Evolutionary conservation across 2,888 invertebrate genomes (phyloP).

Genomic region (Ptilodon capucinus): DNA sequence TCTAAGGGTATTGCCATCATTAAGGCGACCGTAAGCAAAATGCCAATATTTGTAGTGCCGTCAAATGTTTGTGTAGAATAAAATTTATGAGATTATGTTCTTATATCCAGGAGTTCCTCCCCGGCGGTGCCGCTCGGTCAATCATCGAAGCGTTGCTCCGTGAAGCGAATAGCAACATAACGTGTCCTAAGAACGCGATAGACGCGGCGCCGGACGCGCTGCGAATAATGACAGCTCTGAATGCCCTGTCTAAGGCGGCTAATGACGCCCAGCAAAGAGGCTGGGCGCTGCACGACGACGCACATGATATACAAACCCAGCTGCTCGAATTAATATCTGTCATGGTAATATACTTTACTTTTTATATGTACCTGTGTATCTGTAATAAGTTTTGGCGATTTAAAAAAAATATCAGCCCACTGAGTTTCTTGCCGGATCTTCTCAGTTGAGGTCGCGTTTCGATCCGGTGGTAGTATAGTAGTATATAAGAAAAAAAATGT

Average conservation of each 20-base stretch:
- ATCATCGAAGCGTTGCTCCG: conserved; percentile 74
- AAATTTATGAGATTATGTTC: not conserved
- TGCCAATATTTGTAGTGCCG: too few species aligned
- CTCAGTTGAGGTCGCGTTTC: too few species aligned
- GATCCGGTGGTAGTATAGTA: too few species aligned
- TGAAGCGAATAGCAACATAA: conserved; percentile 74
- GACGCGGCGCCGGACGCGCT: conserved; percentile 93
- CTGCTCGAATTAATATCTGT: conserved; percentile 92
- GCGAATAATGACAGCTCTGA: conserved; percentile 91
- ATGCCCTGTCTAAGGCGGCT: conserved; percentile 93
- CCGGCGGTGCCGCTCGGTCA: conserved; percentile 73
- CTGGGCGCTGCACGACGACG: conserved; percentile 98
- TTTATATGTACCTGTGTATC: too few species aligned
- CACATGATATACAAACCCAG: conserved; percentile 92
- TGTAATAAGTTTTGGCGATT: too few species aligned
- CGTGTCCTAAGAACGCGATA: conserved; percentile 84
- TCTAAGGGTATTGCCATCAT: too few species aligned
- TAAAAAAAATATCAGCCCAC: too few species aligned
- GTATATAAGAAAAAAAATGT: too few species aligned
- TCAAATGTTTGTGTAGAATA: too few species aligned
- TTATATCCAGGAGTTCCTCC: conserved; percentile 64
- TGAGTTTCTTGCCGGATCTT: too few species aligned
- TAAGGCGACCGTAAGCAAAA: too few species aligned
- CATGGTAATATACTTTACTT: too few species aligned
- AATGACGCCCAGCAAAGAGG: conserved; percentile 97